Evolutionary conservation across 2,888 invertebrate species (phyloP).

Genomic region (Pammene aurita): DNA sequence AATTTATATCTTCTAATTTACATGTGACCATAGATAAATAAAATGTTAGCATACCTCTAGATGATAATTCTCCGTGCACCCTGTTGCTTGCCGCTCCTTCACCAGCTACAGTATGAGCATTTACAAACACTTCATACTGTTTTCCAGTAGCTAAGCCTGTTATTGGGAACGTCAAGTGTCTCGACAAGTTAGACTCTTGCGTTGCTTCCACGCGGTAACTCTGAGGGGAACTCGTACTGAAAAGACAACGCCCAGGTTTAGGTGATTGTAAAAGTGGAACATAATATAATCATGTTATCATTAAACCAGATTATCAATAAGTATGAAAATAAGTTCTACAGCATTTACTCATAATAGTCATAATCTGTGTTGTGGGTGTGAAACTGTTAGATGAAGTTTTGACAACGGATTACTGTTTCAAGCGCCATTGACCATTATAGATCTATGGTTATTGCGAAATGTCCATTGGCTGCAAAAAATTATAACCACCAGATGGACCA

Average conservation of each 20-base stretch:
- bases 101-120: conserved; percentile 85
- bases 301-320: too few relatives aligned
- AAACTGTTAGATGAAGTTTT: too few relatives aligned
- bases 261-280: not conserved
- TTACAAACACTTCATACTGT: conserved; percentile 85
- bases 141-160: conserved; percentile 76
- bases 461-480: too few relatives aligned
- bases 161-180: conserved; percentile 73
- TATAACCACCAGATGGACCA: too few relatives aligned
- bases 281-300: too few relatives aligned
- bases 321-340: too few relatives aligned
- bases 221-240: conserved; percentile 68
- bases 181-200: conserved; percentile 56
- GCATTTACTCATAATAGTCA: too few relatives aligned
- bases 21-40: not conserved
- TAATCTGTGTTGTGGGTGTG: too few relatives aligned
- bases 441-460: too few relatives aligned
- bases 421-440: too few relatives aligned
- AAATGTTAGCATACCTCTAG: conserved; percentile 58
- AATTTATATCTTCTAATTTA: too few relatives aligned
- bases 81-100: conserved; percentile 76
- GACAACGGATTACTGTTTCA: too few relatives aligned
- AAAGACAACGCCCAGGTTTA: conserved; percentile 42
- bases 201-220: conserved; percentile 66
- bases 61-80: conserved; percentile 61